Conservation (phyloP, 2,888 invertebrate species). For the Drosophila dives region DNA sequence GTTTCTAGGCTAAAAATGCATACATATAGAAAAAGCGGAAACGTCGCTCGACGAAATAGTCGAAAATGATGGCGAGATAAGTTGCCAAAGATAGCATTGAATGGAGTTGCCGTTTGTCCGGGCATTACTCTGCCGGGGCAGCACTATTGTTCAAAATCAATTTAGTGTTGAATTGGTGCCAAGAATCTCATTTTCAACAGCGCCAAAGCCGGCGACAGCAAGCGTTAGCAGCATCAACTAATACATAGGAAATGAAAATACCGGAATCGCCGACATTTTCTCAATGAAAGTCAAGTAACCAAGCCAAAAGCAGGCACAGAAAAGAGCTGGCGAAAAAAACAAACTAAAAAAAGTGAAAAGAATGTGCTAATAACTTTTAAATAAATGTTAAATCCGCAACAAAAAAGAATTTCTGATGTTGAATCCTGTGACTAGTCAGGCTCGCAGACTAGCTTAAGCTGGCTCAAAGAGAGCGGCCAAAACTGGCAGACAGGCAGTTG, state of each 20-base stretch:
- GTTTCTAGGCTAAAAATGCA: constrained; percentile 6
- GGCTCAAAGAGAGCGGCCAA: constrained; percentile 23
- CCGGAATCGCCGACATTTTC: constrained; percentile 55
- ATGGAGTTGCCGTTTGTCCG: constrained; percentile 39
- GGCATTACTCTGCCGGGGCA: constrained; percentile 9
- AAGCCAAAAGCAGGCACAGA: constrained; percentile 29
- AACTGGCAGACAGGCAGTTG: constrained; percentile 43
- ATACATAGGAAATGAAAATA: constrained; percentile 59
- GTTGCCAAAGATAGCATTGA: constrained; percentile 74
- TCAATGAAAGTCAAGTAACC: constrained; percentile 54
- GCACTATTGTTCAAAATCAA: constrained; percentile 83
- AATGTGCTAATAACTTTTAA: constrained; percentile 64
- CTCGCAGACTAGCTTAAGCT: constrained; percentile 54
- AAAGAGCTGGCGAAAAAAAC: constrained; percentile 18
- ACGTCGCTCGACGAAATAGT: constrained; percentile 52
- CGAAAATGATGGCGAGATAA: constrained; percentile 72
- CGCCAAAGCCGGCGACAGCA: constrained; percentile 23
- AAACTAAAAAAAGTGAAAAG: constrained; percentile 42
- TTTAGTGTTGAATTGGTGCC: constrained; percentile 84
- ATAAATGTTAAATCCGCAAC: constrained; percentile 52
- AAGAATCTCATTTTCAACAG: constrained; percentile 82
- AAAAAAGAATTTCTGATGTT: constrained; percentile 22
- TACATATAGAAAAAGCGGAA: constrained; percentile 46
- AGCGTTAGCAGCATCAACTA: constrained; percentile 39
- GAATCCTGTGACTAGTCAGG: constrained; percentile 34